Evolutionary conservation across 2,797 vertebrate species (phyloP), one percentile per base, ranked within the genome.

Genomic region (Pseudomugil gertrudae): DNA sequence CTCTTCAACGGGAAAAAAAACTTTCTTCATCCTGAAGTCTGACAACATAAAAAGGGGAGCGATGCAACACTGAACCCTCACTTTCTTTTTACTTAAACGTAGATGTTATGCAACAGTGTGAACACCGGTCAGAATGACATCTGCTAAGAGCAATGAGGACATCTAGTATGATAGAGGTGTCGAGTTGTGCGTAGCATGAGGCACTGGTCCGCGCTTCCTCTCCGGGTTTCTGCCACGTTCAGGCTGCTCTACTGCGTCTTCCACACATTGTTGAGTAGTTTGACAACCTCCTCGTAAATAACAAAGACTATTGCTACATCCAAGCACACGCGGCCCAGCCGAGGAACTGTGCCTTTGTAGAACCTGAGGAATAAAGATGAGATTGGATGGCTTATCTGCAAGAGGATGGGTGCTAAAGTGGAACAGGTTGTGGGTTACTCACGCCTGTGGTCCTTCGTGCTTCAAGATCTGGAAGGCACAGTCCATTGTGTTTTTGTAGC

Each of bases 391-490:
- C 59, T 60, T 48, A 15, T 48, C n/a, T 5, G 23, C 36, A 14
- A 26, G 30, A 7, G 5, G 24, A 9, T 14, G 5, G 19, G 32
- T 54, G 9, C 43, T 7, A 23, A 59, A 0, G 56, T 17, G 9
- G 24, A 56, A 26, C 2, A 6, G 26, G 14, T 23, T 24, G n/a
- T 9, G 23, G 38, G 50, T 35, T 33, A 90, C 95, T 92, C 86
- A 96, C 95, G 94, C 95, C 67, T 93, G 90, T 0, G 92, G 94
- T 47, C 95, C 95, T 82, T 96, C 94, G 0, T 95, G 91, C 76
- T 91, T 94, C 60, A 96, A 74, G 74, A 96, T 95, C 89, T 95
- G 93, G 78, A 94, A 94, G 68, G 95, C 95, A 80, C 95, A 95
- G 78, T 96, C 94, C 72, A 93, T 35, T 8, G 95, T 96, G 90